Evolutionary conservation across 2,888 invertebrate genomes (phyloP), one percentile per base, ranked within the genome.

Genomic region (Octodonta nipae): DNA sequence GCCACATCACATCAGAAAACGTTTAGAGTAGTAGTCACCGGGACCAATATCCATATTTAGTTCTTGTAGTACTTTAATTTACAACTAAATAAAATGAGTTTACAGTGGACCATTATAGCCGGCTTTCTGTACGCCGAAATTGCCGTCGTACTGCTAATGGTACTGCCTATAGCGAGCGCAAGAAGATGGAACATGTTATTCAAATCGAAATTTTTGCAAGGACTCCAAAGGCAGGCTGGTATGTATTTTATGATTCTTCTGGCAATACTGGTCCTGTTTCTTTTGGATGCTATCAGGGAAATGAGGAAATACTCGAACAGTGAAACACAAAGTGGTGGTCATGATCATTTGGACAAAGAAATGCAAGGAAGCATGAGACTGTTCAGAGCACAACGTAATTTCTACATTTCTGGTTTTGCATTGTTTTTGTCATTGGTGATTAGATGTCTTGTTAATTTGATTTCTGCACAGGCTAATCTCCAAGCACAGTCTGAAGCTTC

Each of bases 21-120:
- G n/a, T n/a, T n/a, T n/a, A n/a, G n/a, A n/a, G n/a, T n/a, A n/a
- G n/a, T n/a, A n/a, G n/a, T n/a, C n/a, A n/a, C n/a, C n/a, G n/a
- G n/a, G n/a, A n/a, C n/a, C n/a, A n/a, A n/a, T n/a, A n/a, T n/a
- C n/a, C n/a, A n/a, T n/a, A n/a, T n/a, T n/a, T n/a, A n/a, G n/a
- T n/a, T n/a, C n/a, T n/a, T n/a, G n/a, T n/a, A n/a, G n/a, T n/a
- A n/a, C n/a, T n/a, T n/a, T n/a, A n/a, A n/a, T n/a, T n/a, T n/a
- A n/a, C n/a, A n/a, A n/a, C n/a, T n/a, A n/a, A n/a, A n/a, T n/a
- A 75, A 61, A 46, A 98, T 98, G 98, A 93, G 93, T 77, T 71
- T 98, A 39, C 95, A 96, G 70, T 98, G 96, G 96, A 91, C 91
- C 35, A 71, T 96, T 50, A 87, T 96, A 46, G 96, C 96, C 33